Conservation (phyloP, 2,888 invertebrate species). For the Syrphus vitripennis region DNA sequence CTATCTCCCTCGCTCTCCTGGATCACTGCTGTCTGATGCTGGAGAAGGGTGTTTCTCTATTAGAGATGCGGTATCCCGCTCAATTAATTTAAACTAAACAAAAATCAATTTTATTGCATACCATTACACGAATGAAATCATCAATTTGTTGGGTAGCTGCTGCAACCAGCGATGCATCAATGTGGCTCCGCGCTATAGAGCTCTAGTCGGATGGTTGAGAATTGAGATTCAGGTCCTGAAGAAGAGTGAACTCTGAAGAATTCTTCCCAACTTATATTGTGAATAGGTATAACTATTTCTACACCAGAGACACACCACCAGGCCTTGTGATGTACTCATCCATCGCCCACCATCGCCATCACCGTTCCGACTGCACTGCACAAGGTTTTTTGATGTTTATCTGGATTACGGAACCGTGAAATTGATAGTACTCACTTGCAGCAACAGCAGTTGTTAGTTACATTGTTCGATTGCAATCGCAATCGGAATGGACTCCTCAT, state of each 20-base stretch:
- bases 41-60: conserved; percentile 47
- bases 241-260: conserved; percentile 19
- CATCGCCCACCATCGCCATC: conserved; percentile 35
- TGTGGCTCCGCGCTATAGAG: not conserved
- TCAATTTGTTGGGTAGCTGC: conserved; percentile 69
- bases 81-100: conserved; percentile 71
- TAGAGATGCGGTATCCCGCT: conserved; percentile 67
- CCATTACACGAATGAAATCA: conserved; percentile 71
- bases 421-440: conserved; percentile 69
- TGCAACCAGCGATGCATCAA: conserved; percentile 62
- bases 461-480: conserved; percentile 70
- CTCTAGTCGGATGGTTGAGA: not conserved
- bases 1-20: too few relatives aligned
- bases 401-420: conserved; percentile 71
- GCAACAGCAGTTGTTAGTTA: conserved; percentile 67
- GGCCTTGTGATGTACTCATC: conserved; percentile 6
- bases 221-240: conserved; percentile 24
- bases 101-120: conserved; percentile 71
- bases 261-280: not conserved
- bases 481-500: conserved; percentile 68
- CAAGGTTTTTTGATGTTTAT: conserved; percentile 64
- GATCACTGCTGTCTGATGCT: not conserved
- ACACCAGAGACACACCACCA: not conserved
- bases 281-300: not conserved
- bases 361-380: conserved; percentile 58